Evolutionary conservation across 2,888 invertebrate species (phyloP).

Genomic region (Leucoma salicis): DNA sequence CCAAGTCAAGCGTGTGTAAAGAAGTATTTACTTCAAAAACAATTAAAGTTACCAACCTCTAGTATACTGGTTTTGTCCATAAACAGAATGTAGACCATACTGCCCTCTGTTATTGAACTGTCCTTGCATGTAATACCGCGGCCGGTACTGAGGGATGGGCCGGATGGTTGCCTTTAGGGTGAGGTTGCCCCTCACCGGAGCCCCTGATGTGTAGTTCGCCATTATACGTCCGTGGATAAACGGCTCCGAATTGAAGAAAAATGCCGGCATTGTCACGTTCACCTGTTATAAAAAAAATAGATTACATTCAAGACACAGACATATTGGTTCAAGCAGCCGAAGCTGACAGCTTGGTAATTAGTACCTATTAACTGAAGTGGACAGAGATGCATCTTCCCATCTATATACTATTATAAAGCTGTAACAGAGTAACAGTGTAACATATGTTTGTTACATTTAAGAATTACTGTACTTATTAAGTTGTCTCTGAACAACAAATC

Average conservation of each 20-base stretch:
- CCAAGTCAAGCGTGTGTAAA: too few species aligned
- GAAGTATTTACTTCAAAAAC: too few species aligned
- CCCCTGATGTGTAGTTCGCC: constrained; percentile 98
- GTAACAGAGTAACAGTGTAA: too few species aligned
- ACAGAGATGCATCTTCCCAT: too few species aligned
- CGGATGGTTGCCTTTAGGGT: constrained; percentile 91
- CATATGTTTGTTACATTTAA: too few species aligned
- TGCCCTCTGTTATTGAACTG: constrained; percentile 78
- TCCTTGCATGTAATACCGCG: constrained; percentile 63
- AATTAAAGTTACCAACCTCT: constrained; percentile 54
- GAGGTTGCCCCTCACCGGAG: constrained; percentile 93
- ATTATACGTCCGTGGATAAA: constrained; percentile 93
- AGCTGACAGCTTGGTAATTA: too few species aligned
- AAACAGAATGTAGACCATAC: constrained; percentile 47
- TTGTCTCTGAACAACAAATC: too few species aligned
- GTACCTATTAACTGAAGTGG: too few species aligned
- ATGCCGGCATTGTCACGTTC: constrained; percentile 97
- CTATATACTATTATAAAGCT: too few species aligned
- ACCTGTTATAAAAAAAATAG: constrained; percentile 78
- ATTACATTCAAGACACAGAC: not conserved
- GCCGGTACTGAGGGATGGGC: constrained; percentile 84
- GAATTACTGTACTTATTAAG: too few species aligned
- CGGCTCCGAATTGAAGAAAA: constrained; percentile 93
- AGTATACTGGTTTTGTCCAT: constrained; percentile 59
- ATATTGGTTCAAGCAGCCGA: too few species aligned